These are phyloP conservation scores for Orchesella cincta DNA, from an alignment of 1,140 invertebrate species.

Conservation along the genomic window DNA sequence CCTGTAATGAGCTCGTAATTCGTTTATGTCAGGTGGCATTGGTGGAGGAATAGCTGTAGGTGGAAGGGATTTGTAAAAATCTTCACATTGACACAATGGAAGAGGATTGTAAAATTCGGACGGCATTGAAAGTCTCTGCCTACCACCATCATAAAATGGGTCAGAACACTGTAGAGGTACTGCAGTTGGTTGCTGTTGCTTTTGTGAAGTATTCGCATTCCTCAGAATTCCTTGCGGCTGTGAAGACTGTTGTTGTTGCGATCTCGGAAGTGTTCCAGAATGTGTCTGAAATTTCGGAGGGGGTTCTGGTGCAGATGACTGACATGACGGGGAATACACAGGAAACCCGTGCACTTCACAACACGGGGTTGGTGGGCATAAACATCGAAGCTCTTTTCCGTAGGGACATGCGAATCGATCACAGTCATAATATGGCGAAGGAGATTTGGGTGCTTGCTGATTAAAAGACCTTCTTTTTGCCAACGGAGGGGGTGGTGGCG, in stretches of 20 bases:
- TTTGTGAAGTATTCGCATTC: conserved; percentile 33
- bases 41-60: neutral
- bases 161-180: conserved; percentile 51
- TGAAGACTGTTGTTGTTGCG: conserved; percentile 2
- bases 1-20: conserved; percentile 27
- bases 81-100: conserved; percentile 46
- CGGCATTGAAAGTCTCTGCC: conserved; percentile 42
- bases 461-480: conserved; percentile 30
- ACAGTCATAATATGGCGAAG: conserved; percentile 31
- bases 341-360: conserved; percentile 37
- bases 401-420: conserved; percentile 32
- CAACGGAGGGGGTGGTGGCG: conserved; percentile 42
- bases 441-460: neutral
- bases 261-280: neutral
- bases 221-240: conserved; percentile 42
- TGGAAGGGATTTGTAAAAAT: conserved; percentile 33
- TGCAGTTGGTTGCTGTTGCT: conserved; percentile 50
- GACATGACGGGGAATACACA: neutral
- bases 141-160: conserved; percentile 54
- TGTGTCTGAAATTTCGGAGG: neutral
- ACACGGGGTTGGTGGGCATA: conserved; percentile 42
- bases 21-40: conserved; percentile 5
- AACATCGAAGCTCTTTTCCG: conserved; percentile 34
- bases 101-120: conserved; percentile 47
- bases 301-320: neutral